Evolutionary conservation across 2,888 invertebrate species (phyloP), one percentile per base, ranked within the genome.

Genomic region (Caenorhabditis japonica): DNA sequence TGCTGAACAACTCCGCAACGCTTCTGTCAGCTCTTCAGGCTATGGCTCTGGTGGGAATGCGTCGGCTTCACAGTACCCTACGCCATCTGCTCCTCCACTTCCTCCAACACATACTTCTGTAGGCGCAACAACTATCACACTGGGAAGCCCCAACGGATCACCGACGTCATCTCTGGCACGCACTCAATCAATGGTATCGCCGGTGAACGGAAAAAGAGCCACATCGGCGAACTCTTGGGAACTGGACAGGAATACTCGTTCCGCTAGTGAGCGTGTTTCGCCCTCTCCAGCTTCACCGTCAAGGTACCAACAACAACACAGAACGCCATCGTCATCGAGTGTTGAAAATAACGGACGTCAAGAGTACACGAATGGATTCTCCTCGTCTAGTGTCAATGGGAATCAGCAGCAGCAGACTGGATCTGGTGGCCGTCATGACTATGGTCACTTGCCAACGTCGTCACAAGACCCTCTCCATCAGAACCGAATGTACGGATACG

Each of bases 121-220:
- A 21, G 76, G 78, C 15, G 64, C 81, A 33, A 76, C 79, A 1
- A 76, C 81, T 1, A 79, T 79, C 23, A 77, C 74, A 5, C 41
- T 77, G 7, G 77, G 79, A 39, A 80, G 79, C 43, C 79, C 79
- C 2, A 64, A 70, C 17, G 62, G 61, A 19, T 76, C 76, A 51
- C 79, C 77, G 7, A 74, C 55, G 3, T 61, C 73, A 13, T 62
- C 68, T 23, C 56, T 74, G 10, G 68, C 68, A 0, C n/a, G 73
- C 51, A 69, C 73, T 10, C 68, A 74, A 36, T 60, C 66, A 5
- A 68, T 73, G 66, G 58, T 61, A n/a, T 73, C 73, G 8, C 72
- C 72, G 10, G n/a, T n/a, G n/a, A 69, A 17, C 10, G 44, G 59
- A 27, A 51, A 51, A 30, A 25, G 60, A 55, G 30, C 60, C 0